These are phyloP conservation scores for Pseudococcus longispinus DNA, from an alignment of 2,888 invertebrate genomes.

Conservation along the genomic window DNA sequence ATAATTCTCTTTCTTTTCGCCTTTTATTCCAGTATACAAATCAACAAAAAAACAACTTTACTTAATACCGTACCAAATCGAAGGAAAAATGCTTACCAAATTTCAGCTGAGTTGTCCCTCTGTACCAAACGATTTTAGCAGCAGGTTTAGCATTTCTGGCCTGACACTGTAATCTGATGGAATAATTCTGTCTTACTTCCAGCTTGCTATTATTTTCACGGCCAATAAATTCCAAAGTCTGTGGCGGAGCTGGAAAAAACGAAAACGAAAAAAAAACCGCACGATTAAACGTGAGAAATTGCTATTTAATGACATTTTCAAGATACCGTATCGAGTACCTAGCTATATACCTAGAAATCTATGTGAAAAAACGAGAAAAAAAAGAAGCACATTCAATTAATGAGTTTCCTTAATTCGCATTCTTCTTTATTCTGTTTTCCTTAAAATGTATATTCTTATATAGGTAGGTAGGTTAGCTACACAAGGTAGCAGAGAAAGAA, in stretches of 20 bases:
- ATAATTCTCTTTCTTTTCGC: too few species aligned
- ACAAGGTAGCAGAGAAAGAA: background rate
- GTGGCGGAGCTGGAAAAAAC: slow-evolving; percentile 80
- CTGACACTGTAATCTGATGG: slow-evolving; percentile 79
- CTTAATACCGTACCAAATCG: background rate
- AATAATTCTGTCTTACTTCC: slow-evolving; percentile 78
- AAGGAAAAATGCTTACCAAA: slow-evolving; percentile 66
- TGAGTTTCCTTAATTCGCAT: slow-evolving; percentile 9
- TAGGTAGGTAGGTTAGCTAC: background rate
- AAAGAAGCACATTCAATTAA: background rate
- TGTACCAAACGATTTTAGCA: slow-evolving; percentile 87
- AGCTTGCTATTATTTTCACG: slow-evolving; percentile 79
- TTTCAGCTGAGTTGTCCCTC: slow-evolving; percentile 85
- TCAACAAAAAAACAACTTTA: too few species aligned
- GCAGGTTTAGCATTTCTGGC: slow-evolving; percentile 88
- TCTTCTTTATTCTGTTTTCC: background rate
- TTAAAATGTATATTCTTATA: background rate
- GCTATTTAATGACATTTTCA: background rate
- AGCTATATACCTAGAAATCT: too few species aligned
- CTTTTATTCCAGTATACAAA: too few species aligned
- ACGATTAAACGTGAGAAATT: slow-evolving; percentile 12
- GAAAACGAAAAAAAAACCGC: background rate
- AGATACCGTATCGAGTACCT: background rate
- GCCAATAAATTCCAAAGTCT: slow-evolving; percentile 83
- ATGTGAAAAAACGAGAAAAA: background rate